Percentiles rank a stretch among this genome's conserved stretches.
These are phyloP conservation scores for Catalaphyllia jardinei DNA, from an alignment of 64 coral and sea anemone genomes.

Conservation along the genomic window DNA sequence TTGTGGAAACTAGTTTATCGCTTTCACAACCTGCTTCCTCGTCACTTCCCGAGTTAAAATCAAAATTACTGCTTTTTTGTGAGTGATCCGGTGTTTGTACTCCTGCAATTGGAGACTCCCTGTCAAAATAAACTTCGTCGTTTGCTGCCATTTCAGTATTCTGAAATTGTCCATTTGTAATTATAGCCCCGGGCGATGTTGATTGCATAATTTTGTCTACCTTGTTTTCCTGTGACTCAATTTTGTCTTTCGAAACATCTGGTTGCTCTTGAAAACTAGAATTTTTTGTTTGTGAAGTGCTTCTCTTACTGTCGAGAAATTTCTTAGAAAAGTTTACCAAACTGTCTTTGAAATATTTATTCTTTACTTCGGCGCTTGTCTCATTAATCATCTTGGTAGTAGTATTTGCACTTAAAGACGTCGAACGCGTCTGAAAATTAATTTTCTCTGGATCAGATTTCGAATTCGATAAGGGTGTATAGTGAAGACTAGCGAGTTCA, in stretches of 20 bases:
- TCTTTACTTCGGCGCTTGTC: neutral
- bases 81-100: neutral
- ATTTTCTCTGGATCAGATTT: neutral
- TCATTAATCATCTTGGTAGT: constrained; percentile 1
- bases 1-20: neutral
- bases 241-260: neutral
- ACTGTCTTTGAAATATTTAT: constrained; percentile 4
- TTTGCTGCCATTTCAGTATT: neutral
- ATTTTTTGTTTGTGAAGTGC: neutral
- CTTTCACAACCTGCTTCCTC: neutral
- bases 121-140: neutral
- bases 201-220: neutral
- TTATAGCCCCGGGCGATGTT: neutral
- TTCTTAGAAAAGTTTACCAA: neutral
- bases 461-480: no score
- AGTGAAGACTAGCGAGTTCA: no score
- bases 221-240: neutral
- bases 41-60: neutral
- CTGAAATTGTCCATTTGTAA: constrained; percentile 6
- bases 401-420: neutral
- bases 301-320: neutral
- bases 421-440: neutral
- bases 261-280: neutral
- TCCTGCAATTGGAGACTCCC: neutral
- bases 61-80: neutral